Conservation (phyloP, 2,113 vertebrate genomes). For the Taurulus bubalis region DNA sequence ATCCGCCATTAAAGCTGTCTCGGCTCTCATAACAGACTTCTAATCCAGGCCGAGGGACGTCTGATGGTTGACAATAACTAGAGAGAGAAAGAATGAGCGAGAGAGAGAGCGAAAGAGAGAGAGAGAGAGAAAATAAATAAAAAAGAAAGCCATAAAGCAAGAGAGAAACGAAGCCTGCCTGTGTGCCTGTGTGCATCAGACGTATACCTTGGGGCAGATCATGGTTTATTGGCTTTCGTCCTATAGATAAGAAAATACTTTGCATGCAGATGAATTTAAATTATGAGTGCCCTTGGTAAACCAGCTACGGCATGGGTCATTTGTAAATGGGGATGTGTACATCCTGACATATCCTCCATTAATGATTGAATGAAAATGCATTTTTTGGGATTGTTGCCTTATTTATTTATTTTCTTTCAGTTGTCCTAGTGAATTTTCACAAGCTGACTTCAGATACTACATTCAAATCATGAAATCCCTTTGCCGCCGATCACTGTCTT, state of each 20-base stretch:
- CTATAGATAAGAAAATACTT: conserved; percentile 73
- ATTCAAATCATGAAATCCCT: conserved; percentile 49
- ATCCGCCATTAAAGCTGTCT: conserved; percentile 64
- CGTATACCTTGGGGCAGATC: conserved; percentile 52
- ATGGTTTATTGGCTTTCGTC: conserved; percentile 62
- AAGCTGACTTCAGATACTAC: conserved; percentile 29
- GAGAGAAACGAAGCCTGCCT: conserved; percentile 41
- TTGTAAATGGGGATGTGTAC: conserved; percentile 29
- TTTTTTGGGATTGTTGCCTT: conserved; percentile 6
- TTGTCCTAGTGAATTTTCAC: not conserved
- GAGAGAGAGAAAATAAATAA: conserved; percentile 46
- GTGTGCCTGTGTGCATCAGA: conserved; percentile 48
- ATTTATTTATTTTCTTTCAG: not conserved
- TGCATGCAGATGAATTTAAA: conserved; percentile 68
- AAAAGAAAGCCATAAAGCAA: conserved; percentile 48
- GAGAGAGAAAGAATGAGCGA: conserved; percentile 47
- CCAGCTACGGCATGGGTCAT: conserved; percentile 36
- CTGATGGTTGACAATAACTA: conserved; percentile 69
- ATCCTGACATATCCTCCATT: conserved; percentile 13
- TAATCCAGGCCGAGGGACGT: conserved; percentile 61
- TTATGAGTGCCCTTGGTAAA: conserved; percentile 56
- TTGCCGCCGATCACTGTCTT: conserved; percentile 62
- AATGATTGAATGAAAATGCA: conserved; percentile 20
- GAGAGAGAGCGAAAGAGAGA: conserved; percentile 41
- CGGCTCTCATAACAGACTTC: conserved; percentile 62